Conservation (phyloP, 1,140 invertebrate species). For the Myzus persicae region DNA sequence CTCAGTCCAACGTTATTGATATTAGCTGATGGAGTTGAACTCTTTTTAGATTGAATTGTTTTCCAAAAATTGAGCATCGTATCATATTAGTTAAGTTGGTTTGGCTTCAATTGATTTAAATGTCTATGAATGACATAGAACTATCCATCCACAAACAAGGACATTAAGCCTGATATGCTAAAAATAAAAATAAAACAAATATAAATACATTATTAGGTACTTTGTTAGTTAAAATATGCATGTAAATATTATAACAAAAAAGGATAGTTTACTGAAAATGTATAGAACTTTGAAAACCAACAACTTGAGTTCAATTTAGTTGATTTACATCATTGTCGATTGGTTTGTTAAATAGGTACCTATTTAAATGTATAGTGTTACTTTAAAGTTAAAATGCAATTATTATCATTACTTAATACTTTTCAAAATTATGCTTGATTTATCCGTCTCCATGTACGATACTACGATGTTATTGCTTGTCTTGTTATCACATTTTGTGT, state of each 20-base stretch:
- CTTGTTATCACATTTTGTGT: background rate
- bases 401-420: background rate
- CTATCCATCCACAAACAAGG: background rate
- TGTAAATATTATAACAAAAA: background rate
- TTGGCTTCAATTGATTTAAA: constrained; percentile 6
- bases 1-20: background rate
- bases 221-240: background rate
- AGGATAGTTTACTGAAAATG: background rate
- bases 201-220: background rate
- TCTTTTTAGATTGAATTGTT: constrained; percentile 55
- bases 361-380: background rate
- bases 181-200: background rate
- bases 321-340: background rate
- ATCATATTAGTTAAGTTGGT: constrained; percentile 52
- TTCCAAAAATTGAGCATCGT: constrained; percentile 58
- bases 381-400: background rate
- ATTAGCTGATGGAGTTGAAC: background rate
- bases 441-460: background rate
- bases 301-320: background rate
- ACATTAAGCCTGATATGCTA: background rate
- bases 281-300: background rate
- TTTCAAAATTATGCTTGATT: constrained; percentile 24
- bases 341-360: no score
- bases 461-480: background rate
- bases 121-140: background rate